These are phyloP conservation scores for Agrochola circellaris DNA, from an alignment of 2,888 invertebrate species.

Conservation along the genomic window DNA sequence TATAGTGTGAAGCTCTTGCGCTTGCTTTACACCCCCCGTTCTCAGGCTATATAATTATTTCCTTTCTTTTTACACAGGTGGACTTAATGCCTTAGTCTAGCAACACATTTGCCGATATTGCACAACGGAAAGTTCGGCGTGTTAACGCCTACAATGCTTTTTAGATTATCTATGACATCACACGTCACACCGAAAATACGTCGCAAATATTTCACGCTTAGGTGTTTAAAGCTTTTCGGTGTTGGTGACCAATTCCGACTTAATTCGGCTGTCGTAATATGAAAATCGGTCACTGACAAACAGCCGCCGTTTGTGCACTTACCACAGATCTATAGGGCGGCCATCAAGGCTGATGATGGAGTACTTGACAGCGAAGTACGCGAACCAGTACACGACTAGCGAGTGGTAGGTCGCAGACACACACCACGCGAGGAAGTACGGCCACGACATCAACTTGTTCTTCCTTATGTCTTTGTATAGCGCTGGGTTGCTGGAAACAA, in stretches of 20 bases:
- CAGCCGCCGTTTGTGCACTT: slow-evolving; percentile 5
- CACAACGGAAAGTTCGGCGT: neutral
- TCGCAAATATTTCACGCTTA: neutral
- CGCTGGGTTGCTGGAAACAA: slow-evolving; percentile 90
- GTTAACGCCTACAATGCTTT: neutral
- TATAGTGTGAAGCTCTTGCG: neutral
- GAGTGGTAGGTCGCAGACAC: slow-evolving; percentile 92
- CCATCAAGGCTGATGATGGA: slow-evolving; percentile 88
- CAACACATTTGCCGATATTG: neutral
- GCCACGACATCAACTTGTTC: slow-evolving; percentile 92
- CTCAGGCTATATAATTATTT: neutral
- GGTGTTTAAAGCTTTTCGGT: neutral
- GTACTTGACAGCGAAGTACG: slow-evolving; percentile 83
- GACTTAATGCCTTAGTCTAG: neutral
- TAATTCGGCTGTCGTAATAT: neutral
- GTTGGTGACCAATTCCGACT: neutral
- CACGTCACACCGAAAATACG: neutral
- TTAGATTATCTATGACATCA: neutral
- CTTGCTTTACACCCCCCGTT: neutral
- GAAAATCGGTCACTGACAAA: neutral
- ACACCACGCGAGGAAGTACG: slow-evolving; percentile 92
- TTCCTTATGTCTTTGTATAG: slow-evolving; percentile 92
- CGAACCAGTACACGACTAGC: slow-evolving; percentile 91
- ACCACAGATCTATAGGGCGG: slow-evolving; percentile 90
- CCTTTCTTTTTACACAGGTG: neutral